Percentiles rank a stretch among this genome's conserved stretches.
These are phyloP conservation scores for Laothoe populi DNA, from an alignment of 2,888 invertebrate species.

Conservation along the genomic window DNA sequence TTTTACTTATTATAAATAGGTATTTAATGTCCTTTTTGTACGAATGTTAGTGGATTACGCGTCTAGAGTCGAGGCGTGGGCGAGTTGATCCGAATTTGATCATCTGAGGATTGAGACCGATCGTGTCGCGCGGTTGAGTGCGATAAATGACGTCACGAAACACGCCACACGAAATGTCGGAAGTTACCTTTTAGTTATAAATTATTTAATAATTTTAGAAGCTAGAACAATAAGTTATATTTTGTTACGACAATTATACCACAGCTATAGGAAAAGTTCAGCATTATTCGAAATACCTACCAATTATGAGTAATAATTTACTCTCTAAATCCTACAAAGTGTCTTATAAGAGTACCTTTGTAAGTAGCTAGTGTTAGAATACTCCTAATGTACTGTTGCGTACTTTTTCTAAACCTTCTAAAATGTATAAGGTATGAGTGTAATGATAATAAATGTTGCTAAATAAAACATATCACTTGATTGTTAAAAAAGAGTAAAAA, in stretches of 20 bases:
- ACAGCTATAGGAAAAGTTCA: slow-evolving; percentile 80
- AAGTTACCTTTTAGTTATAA: slow-evolving; percentile 83
- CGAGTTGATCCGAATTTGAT: neutral
- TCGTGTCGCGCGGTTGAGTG: slow-evolving; percentile 24
- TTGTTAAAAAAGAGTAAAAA: slow-evolving; percentile 7
- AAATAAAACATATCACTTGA: slow-evolving; percentile 30
- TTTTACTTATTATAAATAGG: slow-evolving; percentile 59
- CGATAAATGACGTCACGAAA: slow-evolving; percentile 33
- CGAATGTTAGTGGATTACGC: slow-evolving; percentile 43
- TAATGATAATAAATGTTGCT: slow-evolving; percentile 16
- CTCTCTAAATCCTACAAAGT: slow-evolving; percentile 57
- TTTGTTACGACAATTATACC: slow-evolving; percentile 70
- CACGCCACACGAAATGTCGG: slow-evolving; percentile 57
- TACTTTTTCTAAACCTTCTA: slow-evolving; percentile 39
- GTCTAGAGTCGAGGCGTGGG: neutral
- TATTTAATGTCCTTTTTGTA: slow-evolving; percentile 71
- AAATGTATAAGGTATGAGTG: slow-evolving; percentile 25
- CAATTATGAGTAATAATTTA: slow-evolving; percentile 17
- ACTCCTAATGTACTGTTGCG: slow-evolving; percentile 30
- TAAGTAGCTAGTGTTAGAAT: slow-evolving; percentile 60
- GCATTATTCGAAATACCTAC: slow-evolving; percentile 56
- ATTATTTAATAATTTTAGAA: slow-evolving; percentile 76
- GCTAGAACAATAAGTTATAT: slow-evolving; percentile 71
- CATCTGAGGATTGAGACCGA: slow-evolving; percentile 1
- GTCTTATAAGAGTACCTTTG: slow-evolving; percentile 81